Evolutionary conservation across 2,113 vertebrate genomes (phyloP).

Genomic region (Apistogramma diplotaenia): DNA sequence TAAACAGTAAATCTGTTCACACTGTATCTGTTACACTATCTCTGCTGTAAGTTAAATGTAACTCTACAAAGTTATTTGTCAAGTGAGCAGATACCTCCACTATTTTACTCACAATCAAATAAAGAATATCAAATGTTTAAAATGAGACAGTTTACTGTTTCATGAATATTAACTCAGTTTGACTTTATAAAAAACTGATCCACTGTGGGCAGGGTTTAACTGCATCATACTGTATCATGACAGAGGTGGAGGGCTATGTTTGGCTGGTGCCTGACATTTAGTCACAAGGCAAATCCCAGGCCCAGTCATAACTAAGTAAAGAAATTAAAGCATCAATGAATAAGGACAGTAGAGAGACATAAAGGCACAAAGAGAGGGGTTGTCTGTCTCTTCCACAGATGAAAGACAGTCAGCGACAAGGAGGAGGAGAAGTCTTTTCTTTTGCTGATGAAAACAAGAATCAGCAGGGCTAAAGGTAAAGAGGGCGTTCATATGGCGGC

Average conservation of each 20-base stretch:
- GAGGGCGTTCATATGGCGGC: slow-evolving; percentile 62
- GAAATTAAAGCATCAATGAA: slow-evolving; percentile 53
- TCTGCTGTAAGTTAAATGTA: too few relatives aligned
- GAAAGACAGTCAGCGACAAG: slow-evolving; percentile 67
- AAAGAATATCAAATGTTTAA: not conserved
- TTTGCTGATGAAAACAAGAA: slow-evolving; percentile 78
- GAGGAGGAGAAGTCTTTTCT: slow-evolving; percentile 77
- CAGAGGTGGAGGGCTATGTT: not conserved
- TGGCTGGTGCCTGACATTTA: not conserved
- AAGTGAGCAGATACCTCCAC: too few relatives aligned
- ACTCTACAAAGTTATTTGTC: too few relatives aligned
- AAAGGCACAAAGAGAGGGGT: slow-evolving; percentile 57
- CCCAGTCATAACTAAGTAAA: slow-evolving; percentile 51
- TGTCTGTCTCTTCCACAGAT: slow-evolving; percentile 69
- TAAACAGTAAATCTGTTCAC: too few relatives aligned
- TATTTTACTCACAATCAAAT: not conserved
- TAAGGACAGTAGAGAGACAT: slow-evolving; percentile 61
- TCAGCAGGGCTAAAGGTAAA: slow-evolving; percentile 74
- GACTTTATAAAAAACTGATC: not conserved
- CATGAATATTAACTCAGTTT: not conserved
- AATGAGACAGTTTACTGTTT: not conserved
- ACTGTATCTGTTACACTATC: too few relatives aligned
- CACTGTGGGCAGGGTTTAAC: not conserved
- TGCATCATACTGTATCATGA: not conserved
- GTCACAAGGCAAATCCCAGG: not conserved